Base-by-base conservation (phyloP, 2,888 invertebrate species). In the Omphaloscelis lunosa region DNA sequence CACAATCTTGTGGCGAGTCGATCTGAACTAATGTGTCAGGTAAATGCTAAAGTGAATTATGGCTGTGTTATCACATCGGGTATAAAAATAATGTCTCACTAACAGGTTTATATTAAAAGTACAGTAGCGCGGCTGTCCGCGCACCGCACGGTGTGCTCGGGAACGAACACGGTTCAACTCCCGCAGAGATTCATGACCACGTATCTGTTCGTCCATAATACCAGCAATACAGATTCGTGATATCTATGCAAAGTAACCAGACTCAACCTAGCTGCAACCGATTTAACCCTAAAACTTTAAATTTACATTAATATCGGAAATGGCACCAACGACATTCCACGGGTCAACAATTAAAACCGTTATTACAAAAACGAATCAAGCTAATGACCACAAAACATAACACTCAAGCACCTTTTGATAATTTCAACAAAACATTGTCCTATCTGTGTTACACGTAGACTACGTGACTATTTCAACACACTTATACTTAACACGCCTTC, bases 241-340 rank as follows among this genome's bases (percentile, higher is more conserved):
- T 80, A 74, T 69, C 76, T 81, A 72, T 76, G 80, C 89, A 86
- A 90, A 89, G 76, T 89, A 89, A 89, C 88, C 88, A 88, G 89
- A 87, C 87, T 89, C 88, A 81, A 90, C 87, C 89, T 88, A 91
- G 84, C 90, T 89, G 91, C 90, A 90, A 92, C 90, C 92, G 89
- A 91, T 89, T 88, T 86, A 90, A 92, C 86, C 91, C 89, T 90
- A 89, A 88, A 89, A 91, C 93, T 93, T 91, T 94, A 93, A 95
- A 93, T 94, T 91, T 95, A 95, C 93, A 94, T 91, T 93, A 92
- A 90, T 91, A 94, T 93, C 93, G 93, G 95, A 94, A 95, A 96
- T 96, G 96, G 96, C 96, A 96, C 96, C 95, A 93, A 93, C 92
- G 95, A 96, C 95, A 95, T 95, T 96, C 95, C 96, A 96, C 96